phyloP scores from a whole-genome alignment of 2,113 vertebrate species.

The Prunella himalayana region DNA sequence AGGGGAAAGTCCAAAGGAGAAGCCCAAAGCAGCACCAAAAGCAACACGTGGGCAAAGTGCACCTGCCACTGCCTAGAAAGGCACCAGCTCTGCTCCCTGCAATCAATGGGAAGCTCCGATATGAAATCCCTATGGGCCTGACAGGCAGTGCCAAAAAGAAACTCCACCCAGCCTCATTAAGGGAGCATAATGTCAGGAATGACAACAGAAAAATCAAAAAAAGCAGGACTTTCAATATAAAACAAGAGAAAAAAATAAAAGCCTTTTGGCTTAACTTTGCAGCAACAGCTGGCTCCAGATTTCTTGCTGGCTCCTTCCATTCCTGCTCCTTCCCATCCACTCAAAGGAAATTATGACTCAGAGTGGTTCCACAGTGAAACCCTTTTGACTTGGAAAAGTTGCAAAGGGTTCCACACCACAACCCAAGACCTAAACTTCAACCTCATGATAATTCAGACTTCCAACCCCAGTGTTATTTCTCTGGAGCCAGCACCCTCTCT shows the following conservation, averaged over 20 bases:
- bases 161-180: neutral
- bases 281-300: neutral
- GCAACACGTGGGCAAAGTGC: neutral
- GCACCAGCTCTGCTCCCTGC: neutral
- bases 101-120: neutral
- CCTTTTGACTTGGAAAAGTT: neutral
- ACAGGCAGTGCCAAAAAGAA: neutral
- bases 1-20: neutral
- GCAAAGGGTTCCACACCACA: neutral
- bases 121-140: rapidly evolving
- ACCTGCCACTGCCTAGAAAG: neutral
- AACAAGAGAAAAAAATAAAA: neutral
- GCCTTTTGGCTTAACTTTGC: neutral
- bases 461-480: neutral
- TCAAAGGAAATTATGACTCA: conserved; percentile 1
- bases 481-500: neutral
- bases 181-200: neutral
- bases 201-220: neutral
- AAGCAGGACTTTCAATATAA: neutral
- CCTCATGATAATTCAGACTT: neutral
- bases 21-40: neutral
- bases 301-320: neutral
- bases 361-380: neutral
- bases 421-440: neutral
- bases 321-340: neutral